Percentiles rank a stretch among this genome's conserved stretches.
Evolutionary conservation across 2,797 vertebrate genomes (phyloP).

Genomic region (Chlorospingus semifuscus): DNA sequence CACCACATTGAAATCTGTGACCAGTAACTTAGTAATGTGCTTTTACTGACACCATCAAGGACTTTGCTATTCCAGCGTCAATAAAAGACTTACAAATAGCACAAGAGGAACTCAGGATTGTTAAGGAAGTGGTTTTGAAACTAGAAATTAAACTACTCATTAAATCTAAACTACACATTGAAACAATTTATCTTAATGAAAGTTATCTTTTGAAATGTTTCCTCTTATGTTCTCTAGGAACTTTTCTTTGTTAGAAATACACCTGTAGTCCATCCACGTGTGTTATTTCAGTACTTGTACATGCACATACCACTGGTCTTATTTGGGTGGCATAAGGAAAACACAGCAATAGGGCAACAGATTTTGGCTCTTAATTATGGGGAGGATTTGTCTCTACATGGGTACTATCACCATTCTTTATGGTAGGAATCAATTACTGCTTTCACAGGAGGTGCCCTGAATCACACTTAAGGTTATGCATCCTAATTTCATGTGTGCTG

Average conservation of each 20-base stretch:
- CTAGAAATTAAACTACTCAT: neutral
- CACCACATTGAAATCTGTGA: neutral
- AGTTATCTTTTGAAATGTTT: neutral
- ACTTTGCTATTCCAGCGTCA: fast-evolving
- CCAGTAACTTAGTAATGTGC: neutral
- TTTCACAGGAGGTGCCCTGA: neutral
- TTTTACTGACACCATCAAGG: neutral
- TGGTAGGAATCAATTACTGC: neutral
- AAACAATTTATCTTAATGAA: neutral
- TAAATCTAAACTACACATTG: neutral
- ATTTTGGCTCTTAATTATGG: neutral
- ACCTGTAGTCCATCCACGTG: neutral
- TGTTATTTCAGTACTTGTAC: neutral
- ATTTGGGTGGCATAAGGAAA: neutral
- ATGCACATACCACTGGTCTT: neutral
- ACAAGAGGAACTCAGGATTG: neutral
- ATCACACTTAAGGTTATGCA: neutral
- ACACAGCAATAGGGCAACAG: neutral
- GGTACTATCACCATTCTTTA: neutral
- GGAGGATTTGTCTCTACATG: neutral
- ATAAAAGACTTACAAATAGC: neutral
- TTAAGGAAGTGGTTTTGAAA: neutral
- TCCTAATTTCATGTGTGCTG: neutral
- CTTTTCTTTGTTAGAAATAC: neutral
- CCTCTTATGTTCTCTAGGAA: neutral